Evolutionary conservation across 2,113 vertebrate genomes (phyloP).

Genomic region (Pseudorasbora parva): DNA sequence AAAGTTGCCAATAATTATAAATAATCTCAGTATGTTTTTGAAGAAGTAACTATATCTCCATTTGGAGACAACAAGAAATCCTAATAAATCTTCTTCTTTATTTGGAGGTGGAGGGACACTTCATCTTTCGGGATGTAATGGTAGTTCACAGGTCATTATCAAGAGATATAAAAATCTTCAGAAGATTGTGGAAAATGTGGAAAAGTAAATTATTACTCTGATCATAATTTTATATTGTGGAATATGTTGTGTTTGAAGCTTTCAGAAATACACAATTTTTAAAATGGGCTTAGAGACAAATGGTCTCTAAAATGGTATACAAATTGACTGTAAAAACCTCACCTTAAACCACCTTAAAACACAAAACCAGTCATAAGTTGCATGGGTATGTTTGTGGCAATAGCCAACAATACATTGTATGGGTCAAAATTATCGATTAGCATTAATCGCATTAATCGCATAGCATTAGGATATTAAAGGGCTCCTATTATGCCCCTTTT

Average conservation of each 20-base stretch:
- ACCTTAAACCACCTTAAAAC: neutral
- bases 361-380: no score
- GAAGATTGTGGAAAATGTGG: no score
- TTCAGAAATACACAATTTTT: neutral
- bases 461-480: no score
- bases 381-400: no score
- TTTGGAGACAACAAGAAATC: neutral
- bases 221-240: neutral
- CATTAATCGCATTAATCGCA: no score
- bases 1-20: neutral
- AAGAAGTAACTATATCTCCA: no score
- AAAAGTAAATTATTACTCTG: neutral
- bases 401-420: no score
- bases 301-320: neutral
- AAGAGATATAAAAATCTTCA: neutral
- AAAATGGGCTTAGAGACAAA: neutral
- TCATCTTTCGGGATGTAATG: neutral
- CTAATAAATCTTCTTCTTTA: neutral
- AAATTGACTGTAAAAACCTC: neutral
- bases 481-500: no score
- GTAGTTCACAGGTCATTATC: neutral
- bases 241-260: neutral
- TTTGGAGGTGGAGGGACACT: neutral
- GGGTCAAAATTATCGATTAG: no score
- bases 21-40: neutral